phyloP scores from a whole-genome alignment of 2,797 vertebrate genomes.

The Chelon labrosus region DNA sequence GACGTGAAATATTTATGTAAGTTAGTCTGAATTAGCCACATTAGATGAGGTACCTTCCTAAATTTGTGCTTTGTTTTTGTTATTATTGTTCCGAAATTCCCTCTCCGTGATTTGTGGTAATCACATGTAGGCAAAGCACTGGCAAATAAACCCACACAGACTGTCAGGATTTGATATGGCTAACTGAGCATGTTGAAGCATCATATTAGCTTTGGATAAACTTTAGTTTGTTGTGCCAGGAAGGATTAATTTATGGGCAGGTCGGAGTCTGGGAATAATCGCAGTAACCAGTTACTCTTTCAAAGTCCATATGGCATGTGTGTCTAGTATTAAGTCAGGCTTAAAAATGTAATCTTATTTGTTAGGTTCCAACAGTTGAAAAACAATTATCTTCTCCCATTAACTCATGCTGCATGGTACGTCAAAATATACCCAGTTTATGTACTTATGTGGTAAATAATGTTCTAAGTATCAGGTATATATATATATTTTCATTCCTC shows the following conservation, averaged over 20 bases:
- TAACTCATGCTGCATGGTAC: not conserved
- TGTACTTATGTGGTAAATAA: not conserved
- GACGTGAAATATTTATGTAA: conserved; percentile 3
- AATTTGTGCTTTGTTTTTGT: not conserved
- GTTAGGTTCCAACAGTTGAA: not conserved
- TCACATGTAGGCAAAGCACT: conserved; percentile 3
- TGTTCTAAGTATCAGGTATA: too few relatives aligned
- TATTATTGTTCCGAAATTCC: too few relatives aligned
- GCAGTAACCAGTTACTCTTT: conserved; percentile 5
- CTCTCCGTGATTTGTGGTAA: not conserved
- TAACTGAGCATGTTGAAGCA: not conserved
- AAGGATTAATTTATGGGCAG: conserved; percentile 6
- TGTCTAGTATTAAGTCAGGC: not conserved
- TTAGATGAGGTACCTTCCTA: not conserved
- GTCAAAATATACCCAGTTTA: not conserved
- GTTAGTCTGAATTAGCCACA: not conserved
- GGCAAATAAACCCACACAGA: not conserved
- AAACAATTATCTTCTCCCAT: not conserved
- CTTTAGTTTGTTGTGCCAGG: not conserved
- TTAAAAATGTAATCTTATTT: not conserved
- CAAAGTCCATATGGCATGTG: not conserved
- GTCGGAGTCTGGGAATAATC: not conserved
- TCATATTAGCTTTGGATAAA: conserved; percentile 1
- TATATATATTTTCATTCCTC: too few relatives aligned
- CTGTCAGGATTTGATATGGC: conserved; percentile 6